Evolutionary conservation across 2,888 invertebrate species (phyloP).

Genomic region (Pandemis cinnamomeana): DNA sequence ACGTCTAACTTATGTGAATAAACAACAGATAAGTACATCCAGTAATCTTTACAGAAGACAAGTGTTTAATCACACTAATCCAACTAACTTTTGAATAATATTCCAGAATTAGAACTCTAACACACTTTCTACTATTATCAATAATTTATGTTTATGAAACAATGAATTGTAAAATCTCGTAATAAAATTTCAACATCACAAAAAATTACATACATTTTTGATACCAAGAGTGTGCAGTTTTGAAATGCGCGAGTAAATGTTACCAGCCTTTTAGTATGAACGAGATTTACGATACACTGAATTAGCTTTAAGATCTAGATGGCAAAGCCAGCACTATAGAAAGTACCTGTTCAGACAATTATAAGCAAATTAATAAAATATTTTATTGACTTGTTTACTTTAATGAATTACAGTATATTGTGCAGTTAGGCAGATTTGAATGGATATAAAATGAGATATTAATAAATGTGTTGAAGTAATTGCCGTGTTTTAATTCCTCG

Average conservation of each 20-base stretch:
- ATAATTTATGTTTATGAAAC: not conserved
- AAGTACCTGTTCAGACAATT: constrained; percentile 2
- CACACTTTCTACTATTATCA: no score
- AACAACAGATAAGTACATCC: no score
- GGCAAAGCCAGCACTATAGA: constrained; percentile 37
- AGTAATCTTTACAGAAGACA: no score
- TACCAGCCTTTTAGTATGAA: not conserved
- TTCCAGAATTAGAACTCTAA: no score
- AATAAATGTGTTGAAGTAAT: constrained; percentile 19
- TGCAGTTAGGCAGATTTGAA: constrained; percentile 16
- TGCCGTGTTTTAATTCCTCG: constrained; percentile 30
- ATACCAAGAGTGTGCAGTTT: constrained; percentile 5
- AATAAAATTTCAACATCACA: not conserved
- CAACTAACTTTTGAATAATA: no score
- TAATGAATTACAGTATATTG: not conserved
- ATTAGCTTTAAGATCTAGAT: constrained; percentile 13
- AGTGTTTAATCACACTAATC: no score
- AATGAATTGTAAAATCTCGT: not conserved
- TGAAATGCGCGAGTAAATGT: not conserved
- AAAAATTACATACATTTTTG: constrained; percentile 11
- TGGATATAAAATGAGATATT: not conserved
- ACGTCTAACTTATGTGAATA: no score
- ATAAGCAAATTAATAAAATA: constrained; percentile 1
- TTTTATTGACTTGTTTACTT: constrained; percentile 12
- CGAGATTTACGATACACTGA: not conserved